Base-by-base conservation (phyloP, 2,888 invertebrate species). In the Melieria picta region DNA sequence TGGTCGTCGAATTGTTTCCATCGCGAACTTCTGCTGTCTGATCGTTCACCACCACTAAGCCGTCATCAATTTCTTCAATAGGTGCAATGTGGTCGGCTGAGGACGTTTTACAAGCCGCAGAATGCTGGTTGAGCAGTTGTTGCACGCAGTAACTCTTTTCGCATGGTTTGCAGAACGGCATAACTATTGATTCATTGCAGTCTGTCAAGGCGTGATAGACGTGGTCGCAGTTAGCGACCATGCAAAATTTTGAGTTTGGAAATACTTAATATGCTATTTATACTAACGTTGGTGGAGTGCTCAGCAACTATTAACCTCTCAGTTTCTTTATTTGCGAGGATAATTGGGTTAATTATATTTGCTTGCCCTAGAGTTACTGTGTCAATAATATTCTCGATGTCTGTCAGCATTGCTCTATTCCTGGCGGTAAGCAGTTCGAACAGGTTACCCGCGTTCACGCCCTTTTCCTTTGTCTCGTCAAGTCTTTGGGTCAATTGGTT, bases 221-320 rank as follows among this genome's bases (percentile, higher is more conserved):
- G n/a, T n/a, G n/a, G n/a, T n/a, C n/a, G n/a, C n/a, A n/a, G n/a
- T n/a, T n/a, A n/a, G n/a, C n/a, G n/a, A n/a, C n/a, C n/a, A n/a
- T n/a, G n/a, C n/a, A n/a, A 48, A 64, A 64, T 64, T 64, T 64
- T n/a, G 10, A 64, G 11, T 64, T 50, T 64, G 10, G 64, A 50
- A 5, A 64, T 13, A n/a, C 47, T 64, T 64, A 64, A 13, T 64
- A 64, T 6, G 48, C n/a, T 55, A 55, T 16, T 65, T 56, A 55
- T 65, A 3, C 42, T 65, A 6, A 65, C 55, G 43, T 65, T 65
- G n/a, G 13, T 55, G 42, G 65, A 65, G 55, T 65, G 65, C 56
- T 65, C 64, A 48, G 6, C 13, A 11, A 11, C 48, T 48, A 64
- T 9, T 47, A 48, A 56, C 1, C 55, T 65, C 0, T 55, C 11